Percentiles rank a stretch among this genome's conserved stretches.
phyloP scores from a whole-genome alignment of 1,140 invertebrate species.

The Adoxophyes honmai region DNA sequence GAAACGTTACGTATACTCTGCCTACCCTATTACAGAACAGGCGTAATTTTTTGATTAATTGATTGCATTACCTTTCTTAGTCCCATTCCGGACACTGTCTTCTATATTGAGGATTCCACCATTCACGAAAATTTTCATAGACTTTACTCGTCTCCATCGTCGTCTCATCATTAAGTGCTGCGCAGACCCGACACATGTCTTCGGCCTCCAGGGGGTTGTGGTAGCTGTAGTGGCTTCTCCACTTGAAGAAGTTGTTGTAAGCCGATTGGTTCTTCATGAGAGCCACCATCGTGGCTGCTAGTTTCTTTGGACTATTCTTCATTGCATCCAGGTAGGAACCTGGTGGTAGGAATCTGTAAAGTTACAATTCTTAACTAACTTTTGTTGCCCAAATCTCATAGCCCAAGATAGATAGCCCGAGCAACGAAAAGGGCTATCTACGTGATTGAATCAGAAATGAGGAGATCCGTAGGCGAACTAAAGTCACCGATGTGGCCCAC shows the following conservation, averaged over 20 bases:
- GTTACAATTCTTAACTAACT: too few relatives aligned
- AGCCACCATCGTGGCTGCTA: slow-evolving; percentile 16
- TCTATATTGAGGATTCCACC: neutral
- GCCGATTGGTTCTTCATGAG: neutral
- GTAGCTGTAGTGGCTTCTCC: slow-evolving; percentile 17
- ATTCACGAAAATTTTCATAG: neutral
- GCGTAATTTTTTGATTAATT: too few relatives aligned
- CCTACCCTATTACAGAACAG: too few relatives aligned
- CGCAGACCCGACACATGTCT: neutral
- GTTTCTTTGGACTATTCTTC: neutral
- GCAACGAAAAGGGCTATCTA: too few relatives aligned
- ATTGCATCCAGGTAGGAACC: slow-evolving; percentile 17
- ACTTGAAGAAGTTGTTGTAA: slow-evolving; percentile 18
- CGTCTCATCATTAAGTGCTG: neutral
- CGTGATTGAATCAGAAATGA: too few relatives aligned
- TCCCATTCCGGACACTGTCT: too few relatives aligned
- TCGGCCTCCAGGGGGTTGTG: neutral
- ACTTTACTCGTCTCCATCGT: neutral
- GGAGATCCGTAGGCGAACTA: too few relatives aligned
- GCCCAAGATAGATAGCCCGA: too few relatives aligned
- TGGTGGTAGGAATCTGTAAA: slow-evolving; percentile 21
- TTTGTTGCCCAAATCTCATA: too few relatives aligned
- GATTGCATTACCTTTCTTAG: too few relatives aligned
- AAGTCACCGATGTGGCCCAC: too few relatives aligned
- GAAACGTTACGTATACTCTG: too few relatives aligned